Percentiles rank a stretch among this genome's conserved stretches.
phyloP scores from a whole-genome alignment of 2,888 invertebrate genomes.

The Cataglyphis rosenhaueri region DNA sequence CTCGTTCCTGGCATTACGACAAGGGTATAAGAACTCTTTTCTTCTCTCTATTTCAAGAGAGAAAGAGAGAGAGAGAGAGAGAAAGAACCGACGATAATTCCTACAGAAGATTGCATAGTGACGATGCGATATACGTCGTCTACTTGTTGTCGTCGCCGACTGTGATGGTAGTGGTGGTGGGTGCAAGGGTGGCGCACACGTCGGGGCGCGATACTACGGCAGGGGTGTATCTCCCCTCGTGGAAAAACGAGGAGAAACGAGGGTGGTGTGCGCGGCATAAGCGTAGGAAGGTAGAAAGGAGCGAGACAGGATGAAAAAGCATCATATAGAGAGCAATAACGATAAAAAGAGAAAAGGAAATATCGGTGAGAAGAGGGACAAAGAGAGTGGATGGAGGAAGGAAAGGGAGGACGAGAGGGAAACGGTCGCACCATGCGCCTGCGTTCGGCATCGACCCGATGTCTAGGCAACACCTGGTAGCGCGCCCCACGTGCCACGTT shows the following conservation, averaged over 20 bases:
- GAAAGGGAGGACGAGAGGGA: constrained; percentile 45
- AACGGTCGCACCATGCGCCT: constrained; percentile 78
- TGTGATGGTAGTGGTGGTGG: constrained; percentile 33
- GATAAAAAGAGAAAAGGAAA: constrained; percentile 26
- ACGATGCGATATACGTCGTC: constrained; percentile 69
- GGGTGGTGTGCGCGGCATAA: constrained; percentile 54
- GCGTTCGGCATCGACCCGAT: constrained; percentile 77
- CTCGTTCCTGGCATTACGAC: constrained; percentile 63
- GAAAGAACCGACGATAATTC: constrained; percentile 64
- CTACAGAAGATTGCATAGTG: constrained; percentile 73
- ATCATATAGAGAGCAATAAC: constrained; percentile 22
- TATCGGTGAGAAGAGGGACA: constrained; percentile 1
- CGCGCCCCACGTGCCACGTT: constrained; percentile 80
- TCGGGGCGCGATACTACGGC: constrained; percentile 59
- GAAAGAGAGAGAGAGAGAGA: neutral
- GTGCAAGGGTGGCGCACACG: constrained; percentile 61
- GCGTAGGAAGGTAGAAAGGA: neutral
- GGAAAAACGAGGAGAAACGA: constrained; percentile 60
- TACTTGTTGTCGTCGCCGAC: constrained; percentile 72
- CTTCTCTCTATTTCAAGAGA: neutral
- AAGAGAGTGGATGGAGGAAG: constrained; percentile 34
- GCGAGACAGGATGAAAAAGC: constrained; percentile 17
- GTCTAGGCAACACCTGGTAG: constrained; percentile 81
- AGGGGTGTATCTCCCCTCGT: constrained; percentile 61
- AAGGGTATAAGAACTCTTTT: constrained; percentile 63